Evolutionary conservation across 2,113 vertebrate genomes (phyloP), one percentile per base, ranked within the genome.

Genomic region (Tiliqua scincoides): DNA sequence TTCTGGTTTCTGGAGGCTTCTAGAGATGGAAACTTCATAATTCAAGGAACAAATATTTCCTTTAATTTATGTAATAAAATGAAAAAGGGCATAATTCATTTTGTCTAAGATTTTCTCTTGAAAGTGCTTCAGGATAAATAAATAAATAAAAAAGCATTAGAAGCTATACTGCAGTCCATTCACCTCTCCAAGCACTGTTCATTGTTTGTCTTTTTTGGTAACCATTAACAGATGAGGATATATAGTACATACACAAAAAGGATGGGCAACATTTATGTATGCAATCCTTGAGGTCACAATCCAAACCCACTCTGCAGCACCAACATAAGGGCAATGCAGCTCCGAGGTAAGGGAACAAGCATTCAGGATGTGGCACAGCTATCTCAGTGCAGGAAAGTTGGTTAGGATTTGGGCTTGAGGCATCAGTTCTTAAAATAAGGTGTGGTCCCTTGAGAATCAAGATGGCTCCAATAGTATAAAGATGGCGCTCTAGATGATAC

Each of bases 1-100:
- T 52, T n/a, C 9, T 5, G 43, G 37, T 25, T 81, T 9, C 12
- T 79, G 75, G 0, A 0, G 10, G 65, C 40, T 85, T 32, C 17
- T 12, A 43, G 23, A 76, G 40, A 6, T 35, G 52, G 25, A 79
- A 71, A 11, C 17, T 2, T 30, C 11, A 74, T 23, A 74, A 27
- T 0, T 0, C 40, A 48, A 70, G 27, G 23, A 57, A 89, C 79
- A 23, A 70, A 86, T 80, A 79, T 88, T 83, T 68, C 12, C n/a
- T 35, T n/a, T 84, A 1, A 2, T 82, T 85, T 88, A 87, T 80
- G 18, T 14, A 40, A 18, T 1, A 78, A 23, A 82, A 5, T 12
- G 54, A 57, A 91, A 30, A 23, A 15, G 32, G 63, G 0, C 0
- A 10, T 72, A 18, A 35, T 70, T 70, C 10, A 48, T 27, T 74